Evolutionary conservation across 2,113 vertebrate species (phyloP).

Genomic region (Rhadina sibilatrix): DNA sequence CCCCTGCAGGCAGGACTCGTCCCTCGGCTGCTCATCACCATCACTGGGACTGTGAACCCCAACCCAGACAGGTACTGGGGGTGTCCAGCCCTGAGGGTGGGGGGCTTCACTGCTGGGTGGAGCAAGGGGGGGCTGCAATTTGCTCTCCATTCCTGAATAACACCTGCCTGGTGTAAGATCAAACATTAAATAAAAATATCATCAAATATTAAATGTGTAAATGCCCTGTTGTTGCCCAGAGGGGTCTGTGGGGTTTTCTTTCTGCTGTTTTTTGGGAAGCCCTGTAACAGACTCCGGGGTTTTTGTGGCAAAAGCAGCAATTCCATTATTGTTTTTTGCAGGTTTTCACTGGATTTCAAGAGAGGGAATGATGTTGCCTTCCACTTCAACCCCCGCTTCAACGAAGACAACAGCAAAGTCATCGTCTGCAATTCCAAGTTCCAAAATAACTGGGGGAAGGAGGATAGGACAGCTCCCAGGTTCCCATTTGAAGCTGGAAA

Average conservation of each 20-base stretch:
- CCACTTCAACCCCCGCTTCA: constrained; percentile 79
- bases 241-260: fast-evolving
- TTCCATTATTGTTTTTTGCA: background rate
- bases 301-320: background rate
- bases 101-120: background rate
- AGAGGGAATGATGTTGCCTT: constrained; percentile 68
- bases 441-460: constrained; percentile 61
- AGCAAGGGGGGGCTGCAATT: background rate
- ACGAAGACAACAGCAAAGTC: constrained; percentile 49
- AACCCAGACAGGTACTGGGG: constrained; percentile 54
- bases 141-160: background rate
- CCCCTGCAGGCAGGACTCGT: constrained; percentile 55
- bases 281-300: too few species aligned
- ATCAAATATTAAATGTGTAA: fast-evolving
- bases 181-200: background rate
- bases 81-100: fast-evolving
- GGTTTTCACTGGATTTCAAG: constrained; percentile 72
- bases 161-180: background rate
- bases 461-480: constrained; percentile 59
- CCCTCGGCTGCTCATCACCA: constrained; percentile 68
- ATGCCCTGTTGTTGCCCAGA: fast-evolving
- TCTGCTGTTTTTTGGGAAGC: background rate
- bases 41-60: constrained; percentile 57
- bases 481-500: constrained; percentile 75
- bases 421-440: constrained; percentile 70